Base-by-base conservation (phyloP, 2,113 vertebrate species). In the Corvus hawaiiensis region DNA sequence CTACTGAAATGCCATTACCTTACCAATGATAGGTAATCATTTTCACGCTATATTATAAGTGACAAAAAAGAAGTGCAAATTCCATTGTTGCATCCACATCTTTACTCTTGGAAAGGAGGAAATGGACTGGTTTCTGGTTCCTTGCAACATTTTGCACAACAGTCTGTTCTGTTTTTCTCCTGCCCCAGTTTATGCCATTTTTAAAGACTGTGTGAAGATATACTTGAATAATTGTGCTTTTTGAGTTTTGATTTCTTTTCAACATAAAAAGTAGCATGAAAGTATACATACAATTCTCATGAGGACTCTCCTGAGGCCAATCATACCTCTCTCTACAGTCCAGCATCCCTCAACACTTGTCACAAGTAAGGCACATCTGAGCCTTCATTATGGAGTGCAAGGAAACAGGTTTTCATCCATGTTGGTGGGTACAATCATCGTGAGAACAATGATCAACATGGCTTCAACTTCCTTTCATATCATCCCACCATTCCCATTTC, bases 361-460 rank as follows among this genome's bases (percentile, higher is more conserved):
- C n/a, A 82, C 18, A 62, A 55, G 27, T 2, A 8, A 3, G 30
- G 30, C 75, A 74, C 44, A 41, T 37, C 19, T 43, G 41, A 76
- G 33, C 44, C 63, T 63, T 67, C 35, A 46, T 24, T 5, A 54
- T 0, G 3, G 24, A 67, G 44, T 24, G 18, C 48, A 82, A 11
- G 15, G 32, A 85, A 83, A 52, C 6, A 37, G 16, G 55, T 56
- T 83, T 75, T 58, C 24, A 79, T 67, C 28, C 37, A 3, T 1
- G 30, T 11, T 44, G 26, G 49, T 35, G 21, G 39, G 14, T 35
- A 39, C 11, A 63, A 48, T 30, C 8, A 18, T 19, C 20, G 11
- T 0, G 0, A 87, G n/a, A 41, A 63, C n/a, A 69, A 33, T 0
- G 0, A 77, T 41, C 55, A 78, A 54, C 16, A 11, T 10, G 7